Percentiles rank a stretch among this genome's conserved stretches.
Conservation (phyloP, 2,797 vertebrate genomes). For the Parambassis ranga region DNA sequence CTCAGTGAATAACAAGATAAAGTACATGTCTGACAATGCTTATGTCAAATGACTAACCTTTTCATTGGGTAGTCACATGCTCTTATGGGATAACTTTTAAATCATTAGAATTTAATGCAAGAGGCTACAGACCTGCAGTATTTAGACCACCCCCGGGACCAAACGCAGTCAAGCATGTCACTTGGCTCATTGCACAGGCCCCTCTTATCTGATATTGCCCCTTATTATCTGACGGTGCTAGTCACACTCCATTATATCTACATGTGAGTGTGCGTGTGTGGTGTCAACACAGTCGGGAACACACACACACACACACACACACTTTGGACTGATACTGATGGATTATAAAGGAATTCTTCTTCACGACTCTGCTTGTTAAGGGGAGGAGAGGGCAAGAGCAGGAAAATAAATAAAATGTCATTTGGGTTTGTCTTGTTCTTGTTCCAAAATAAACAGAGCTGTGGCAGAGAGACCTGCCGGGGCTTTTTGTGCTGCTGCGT, state of each 20-base stretch:
- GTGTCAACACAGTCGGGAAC: constrained; percentile 84
- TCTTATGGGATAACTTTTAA: constrained; percentile 24
- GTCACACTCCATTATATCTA: constrained; percentile 73
- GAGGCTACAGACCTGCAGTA: constrained; percentile 27
- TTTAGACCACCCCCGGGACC: constrained; percentile 84
- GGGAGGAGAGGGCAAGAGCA: constrained; percentile 75
- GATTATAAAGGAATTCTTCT: constrained; percentile 86
- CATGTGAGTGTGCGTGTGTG: constrained; percentile 70
- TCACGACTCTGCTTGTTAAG: constrained; percentile 83
- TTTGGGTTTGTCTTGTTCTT: constrained; percentile 87
- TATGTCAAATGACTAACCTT: constrained; percentile 12
- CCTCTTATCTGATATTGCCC: constrained; percentile 88
- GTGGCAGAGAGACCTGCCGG: constrained; percentile 53
- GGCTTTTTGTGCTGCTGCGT: constrained; percentile 56
- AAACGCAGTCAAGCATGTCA: constrained; percentile 82
- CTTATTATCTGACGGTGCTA: constrained; percentile 85
- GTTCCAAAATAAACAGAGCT: constrained; percentile 93
- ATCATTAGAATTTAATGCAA: constrained; percentile 28
- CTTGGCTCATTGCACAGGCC: constrained; percentile 86
- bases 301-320: too few relatives aligned
- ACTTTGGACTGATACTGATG: constrained; percentile 82
- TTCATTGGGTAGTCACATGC: not conserved
- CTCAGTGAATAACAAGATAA: constrained; percentile 38
- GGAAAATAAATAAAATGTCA: constrained; percentile 89
- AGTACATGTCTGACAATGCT: constrained; percentile 5